Base-by-base conservation (phyloP, 2,888 invertebrate species). In the Zygaena filipendulae region DNA sequence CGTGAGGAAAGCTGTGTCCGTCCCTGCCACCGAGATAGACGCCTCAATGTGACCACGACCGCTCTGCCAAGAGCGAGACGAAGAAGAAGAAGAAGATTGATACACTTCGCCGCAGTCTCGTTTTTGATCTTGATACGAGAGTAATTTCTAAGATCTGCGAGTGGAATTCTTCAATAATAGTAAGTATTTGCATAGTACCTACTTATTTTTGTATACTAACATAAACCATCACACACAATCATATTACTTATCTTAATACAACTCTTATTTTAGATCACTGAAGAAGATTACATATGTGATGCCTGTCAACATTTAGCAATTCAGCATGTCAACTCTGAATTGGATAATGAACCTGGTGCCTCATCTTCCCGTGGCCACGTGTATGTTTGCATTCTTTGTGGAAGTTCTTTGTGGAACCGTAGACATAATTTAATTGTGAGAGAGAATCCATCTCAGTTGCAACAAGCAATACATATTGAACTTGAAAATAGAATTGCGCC, bases 261-360 rank as follows among this genome's bases (percentile, higher is more conserved):
- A 21, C 8, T 10, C 13, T 27, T 27, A 8, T 33, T 33, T 33
- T 13, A 33, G 33, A 26, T 29, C n/a, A 26, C 26, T 13, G 27
- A 35, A 21, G 35, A 32, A 20, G 31, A 35, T 13, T 26, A 23
- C 23, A 13, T 32, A 12, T 35, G 35, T 32, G 35, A 32, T 23
- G 27, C 31, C 6, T 35, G 35, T 11, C 18, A 28, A 18, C 24
- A 32, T 11, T 23, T 35, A n/a, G 27, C 29, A 26, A 29, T 35
- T 23, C 5, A 3, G n/a, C 9, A 10, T 10, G 32, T 35, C 2
- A 32, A 33, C 21, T 3, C 6, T 3, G 11, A 16, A 21, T 13
- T 23, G 13, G 20, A 16, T 29, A 18, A 22, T 18, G 21, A 35
- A 35, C 21, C 19, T 25, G 29, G 25, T 35, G 32, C 28, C 2